Percentiles rank a stretch among this genome's conserved stretches.
Conservation (phyloP, 2,888 invertebrate species). For the Invenusta paracnida region DNA sequence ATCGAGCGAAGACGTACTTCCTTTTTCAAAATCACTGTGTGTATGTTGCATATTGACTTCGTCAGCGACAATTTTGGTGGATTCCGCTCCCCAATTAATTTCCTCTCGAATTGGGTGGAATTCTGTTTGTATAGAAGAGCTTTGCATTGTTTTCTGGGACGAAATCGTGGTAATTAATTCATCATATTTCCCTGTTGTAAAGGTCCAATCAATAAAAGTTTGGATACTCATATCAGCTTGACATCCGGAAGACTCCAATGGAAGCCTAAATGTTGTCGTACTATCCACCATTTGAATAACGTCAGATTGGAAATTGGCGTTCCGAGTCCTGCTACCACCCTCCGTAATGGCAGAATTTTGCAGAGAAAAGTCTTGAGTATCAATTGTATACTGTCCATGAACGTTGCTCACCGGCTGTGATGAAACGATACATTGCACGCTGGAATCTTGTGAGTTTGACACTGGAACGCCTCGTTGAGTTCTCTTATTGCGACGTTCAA, state of each 20-base stretch:
- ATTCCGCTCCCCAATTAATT: too few relatives aligned
- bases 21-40: too few relatives aligned
- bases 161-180: not conserved
- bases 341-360: too few relatives aligned
- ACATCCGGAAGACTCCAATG: not conserved
- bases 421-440: not conserved
- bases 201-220: not conserved
- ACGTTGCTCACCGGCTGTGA: not conserved
- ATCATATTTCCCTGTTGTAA: not conserved
- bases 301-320: not conserved
- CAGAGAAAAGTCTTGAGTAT: not conserved
- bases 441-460: not conserved
- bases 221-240: not conserved
- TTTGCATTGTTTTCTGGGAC: not conserved
- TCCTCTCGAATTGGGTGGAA: not conserved
- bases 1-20: too few relatives aligned
- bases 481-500: not conserved
- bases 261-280: not conserved
- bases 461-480: not conserved
- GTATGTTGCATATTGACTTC: too few relatives aligned
- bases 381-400: not conserved
- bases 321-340: not conserved
- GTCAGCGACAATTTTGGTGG: too few relatives aligned
- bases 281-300: not conserved
- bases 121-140: not conserved